phyloP scores from a whole-genome alignment of 2,113 vertebrate species.

The Orthonyx spaldingii region DNA sequence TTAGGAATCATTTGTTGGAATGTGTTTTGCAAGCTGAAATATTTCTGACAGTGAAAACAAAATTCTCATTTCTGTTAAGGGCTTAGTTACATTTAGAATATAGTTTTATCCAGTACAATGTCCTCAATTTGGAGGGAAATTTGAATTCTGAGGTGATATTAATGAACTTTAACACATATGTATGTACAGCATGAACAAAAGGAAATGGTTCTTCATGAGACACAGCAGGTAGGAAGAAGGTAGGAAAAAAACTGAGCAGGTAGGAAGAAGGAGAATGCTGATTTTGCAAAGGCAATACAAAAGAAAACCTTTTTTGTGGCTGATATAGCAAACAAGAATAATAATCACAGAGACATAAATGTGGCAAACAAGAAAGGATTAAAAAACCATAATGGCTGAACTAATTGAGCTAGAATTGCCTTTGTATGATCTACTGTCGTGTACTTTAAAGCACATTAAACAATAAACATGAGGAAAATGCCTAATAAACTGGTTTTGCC shows the following conservation, averaged over 20 bases:
- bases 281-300: background rate
- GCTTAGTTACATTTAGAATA: slow-evolving; percentile 23
- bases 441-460: background rate
- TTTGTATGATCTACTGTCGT: background rate
- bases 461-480: background rate
- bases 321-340: background rate
- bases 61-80: background rate
- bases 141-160: slow-evolving; percentile 23
- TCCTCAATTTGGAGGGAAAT: slow-evolving; percentile 25
- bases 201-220: slow-evolving; percentile 4
- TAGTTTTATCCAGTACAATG: slow-evolving; percentile 5
- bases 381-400: background rate
- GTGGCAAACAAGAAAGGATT: background rate
- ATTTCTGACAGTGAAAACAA: background rate
- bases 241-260: too few relatives aligned
- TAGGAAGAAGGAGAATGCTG: background rate
- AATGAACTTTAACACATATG: background rate
- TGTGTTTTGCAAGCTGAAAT: background rate
- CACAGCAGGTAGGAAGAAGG: background rate
- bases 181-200: slow-evolving; percentile 12
- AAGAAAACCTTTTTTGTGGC: background rate
- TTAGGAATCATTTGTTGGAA: background rate
- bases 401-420: background rate
- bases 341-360: background rate
- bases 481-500: background rate